Evolutionary conservation across 2,113 vertebrate genomes (phyloP).

Genomic region (Corydoras sp.): DNA sequence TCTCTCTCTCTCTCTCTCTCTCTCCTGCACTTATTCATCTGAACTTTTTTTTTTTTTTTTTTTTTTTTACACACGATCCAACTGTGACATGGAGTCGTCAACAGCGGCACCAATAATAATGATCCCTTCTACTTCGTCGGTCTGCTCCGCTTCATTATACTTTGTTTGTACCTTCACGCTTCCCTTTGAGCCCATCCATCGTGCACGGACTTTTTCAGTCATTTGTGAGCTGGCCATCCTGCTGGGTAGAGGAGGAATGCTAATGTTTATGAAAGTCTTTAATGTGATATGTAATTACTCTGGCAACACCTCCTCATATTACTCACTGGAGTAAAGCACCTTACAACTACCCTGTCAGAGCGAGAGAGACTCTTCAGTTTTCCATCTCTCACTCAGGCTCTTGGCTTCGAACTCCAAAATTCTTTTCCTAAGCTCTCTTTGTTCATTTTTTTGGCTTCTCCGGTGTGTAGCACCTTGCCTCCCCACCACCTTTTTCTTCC

Average conservation of each 20-base stretch:
- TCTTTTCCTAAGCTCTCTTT: no score
- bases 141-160: background rate
- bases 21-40: conserved; percentile 20
- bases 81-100: no score
- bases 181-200: background rate
- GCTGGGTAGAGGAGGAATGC: conserved; percentile 64
- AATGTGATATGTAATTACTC: conserved; percentile 73
- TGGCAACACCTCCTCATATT: conserved; percentile 67
- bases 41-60: no score
- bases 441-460: conserved; percentile 37
- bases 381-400: conserved; percentile 38
- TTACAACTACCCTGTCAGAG: conserved; percentile 60
- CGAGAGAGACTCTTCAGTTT: conserved; percentile 36
- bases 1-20: conserved; percentile 44
- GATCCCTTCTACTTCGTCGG: no score
- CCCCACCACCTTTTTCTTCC: conserved; percentile 31
- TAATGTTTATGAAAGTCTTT: conserved; percentile 71
- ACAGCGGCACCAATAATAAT: no score
- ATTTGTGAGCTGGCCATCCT: conserved; percentile 57
- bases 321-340: conserved; percentile 66
- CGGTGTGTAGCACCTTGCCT: conserved; percentile 46
- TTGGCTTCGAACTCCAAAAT: no score
- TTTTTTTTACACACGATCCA: no score
- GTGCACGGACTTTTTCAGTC: conserved; percentile 17
- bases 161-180: conserved; percentile 12